Evolutionary conservation across 2,113 vertebrate species (phyloP).

Genomic region (Prietella phreatophila): DNA sequence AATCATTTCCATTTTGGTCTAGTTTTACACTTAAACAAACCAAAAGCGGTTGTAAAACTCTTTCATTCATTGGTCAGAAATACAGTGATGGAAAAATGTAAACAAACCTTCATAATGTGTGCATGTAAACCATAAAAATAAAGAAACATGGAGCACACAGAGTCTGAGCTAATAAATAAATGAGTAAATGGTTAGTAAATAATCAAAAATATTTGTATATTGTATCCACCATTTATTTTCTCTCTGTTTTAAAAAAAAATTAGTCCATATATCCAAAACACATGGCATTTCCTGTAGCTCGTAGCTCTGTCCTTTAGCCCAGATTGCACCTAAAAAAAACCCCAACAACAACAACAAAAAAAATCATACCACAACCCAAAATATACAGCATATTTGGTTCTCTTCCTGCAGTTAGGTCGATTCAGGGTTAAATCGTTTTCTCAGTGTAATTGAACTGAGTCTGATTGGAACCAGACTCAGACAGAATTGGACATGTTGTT

Average conservation of each 20-base stretch:
- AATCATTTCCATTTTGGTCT: neutral
- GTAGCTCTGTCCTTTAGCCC: neutral
- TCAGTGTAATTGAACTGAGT: neutral
- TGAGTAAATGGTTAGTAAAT: neutral
- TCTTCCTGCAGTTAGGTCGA: neutral
- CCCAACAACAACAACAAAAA: too few species aligned
- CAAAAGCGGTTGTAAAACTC: neutral
- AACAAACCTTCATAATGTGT: neutral
- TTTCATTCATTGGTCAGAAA: neutral
- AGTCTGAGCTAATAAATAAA: neutral
- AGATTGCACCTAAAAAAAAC: neutral
- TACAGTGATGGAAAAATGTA: neutral
- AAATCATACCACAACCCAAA: neutral
- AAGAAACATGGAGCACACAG: neutral
- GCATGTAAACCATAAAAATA: neutral
- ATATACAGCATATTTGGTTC: neutral
- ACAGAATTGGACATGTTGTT: neutral
- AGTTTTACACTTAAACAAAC: neutral
- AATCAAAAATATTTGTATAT: neutral
- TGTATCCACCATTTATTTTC: neutral
- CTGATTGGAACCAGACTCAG: neutral
- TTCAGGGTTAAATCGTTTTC: neutral
- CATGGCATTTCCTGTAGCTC: neutral
- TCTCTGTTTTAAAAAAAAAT: neutral
- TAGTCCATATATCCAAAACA: neutral